Evolutionary conservation across 2,888 invertebrate species (phyloP).

Genomic region (Scaptomyza reducta): DNA sequence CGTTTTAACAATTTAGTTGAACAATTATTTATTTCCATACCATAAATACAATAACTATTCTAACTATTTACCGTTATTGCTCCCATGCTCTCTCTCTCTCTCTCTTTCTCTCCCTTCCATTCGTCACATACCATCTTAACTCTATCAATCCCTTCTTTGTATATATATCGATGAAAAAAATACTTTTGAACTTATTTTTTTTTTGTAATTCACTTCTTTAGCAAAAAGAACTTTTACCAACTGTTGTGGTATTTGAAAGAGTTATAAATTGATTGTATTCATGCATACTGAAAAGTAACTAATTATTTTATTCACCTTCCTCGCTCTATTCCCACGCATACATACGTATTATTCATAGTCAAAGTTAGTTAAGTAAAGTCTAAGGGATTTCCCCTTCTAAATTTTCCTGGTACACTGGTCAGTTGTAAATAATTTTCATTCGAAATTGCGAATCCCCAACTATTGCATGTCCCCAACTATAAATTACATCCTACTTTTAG

Average conservation of each 20-base stretch:
- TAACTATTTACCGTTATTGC: too few species aligned
- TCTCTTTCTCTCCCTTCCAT: constrained; percentile 3
- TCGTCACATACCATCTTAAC: not conserved
- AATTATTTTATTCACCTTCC: not conserved
- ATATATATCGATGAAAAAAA: constrained; percentile 20
- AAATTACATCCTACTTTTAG: not conserved
- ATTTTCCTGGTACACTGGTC: not conserved
- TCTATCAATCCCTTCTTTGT: constrained; percentile 11
- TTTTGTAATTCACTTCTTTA: constrained; percentile 30
- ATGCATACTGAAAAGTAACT: constrained; percentile 11
- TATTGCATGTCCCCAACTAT: constrained; percentile 13
- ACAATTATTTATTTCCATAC: constrained; percentile 3
- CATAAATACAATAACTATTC: not conserved
- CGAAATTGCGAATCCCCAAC: too few species aligned
- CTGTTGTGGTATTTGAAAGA: constrained; percentile 46
- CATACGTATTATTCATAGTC: constrained; percentile 9
- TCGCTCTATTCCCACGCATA: not conserved
- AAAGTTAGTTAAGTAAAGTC: constrained; percentile 13
- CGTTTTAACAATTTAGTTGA: constrained; percentile 16
- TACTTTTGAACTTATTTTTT: constrained; percentile 43
- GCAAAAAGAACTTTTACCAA: constrained; percentile 39
- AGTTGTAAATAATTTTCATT: constrained; percentile 6
- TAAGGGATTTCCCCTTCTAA: not conserved
- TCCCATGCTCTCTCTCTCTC: not conserved
- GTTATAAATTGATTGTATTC: constrained; percentile 12